Evolutionary conservation across 2,113 vertebrate species (phyloP).

Genomic region (Narcine bancroftii): DNA sequence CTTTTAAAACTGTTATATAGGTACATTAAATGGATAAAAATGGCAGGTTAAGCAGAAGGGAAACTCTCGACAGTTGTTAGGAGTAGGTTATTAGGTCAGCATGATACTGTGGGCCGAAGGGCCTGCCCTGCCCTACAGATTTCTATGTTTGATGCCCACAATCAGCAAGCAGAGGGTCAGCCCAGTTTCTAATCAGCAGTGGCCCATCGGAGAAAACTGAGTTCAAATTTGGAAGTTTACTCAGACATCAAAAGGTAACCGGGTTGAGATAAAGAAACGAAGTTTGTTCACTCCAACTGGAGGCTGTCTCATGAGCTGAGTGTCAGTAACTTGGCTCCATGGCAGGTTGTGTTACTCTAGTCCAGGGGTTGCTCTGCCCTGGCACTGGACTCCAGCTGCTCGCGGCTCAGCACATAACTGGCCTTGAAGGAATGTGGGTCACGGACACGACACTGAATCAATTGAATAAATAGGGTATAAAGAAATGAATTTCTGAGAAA

Average conservation of each 20-base stretch:
- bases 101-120: no score
- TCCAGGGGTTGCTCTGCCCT: neutral
- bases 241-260: neutral
- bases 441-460: no score
- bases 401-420: neutral
- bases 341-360: neutral
- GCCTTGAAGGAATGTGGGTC: no score
- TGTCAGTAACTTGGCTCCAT: neutral
- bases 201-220: neutral
- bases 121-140: no score
- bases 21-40: no score
- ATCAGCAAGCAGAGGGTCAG: neutral
- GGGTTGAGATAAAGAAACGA: no score
- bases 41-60: no score
- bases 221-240: neutral
- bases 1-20: no score
- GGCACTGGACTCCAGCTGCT: neutral
- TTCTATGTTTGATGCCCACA: no score
- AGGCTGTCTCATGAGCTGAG: neutral
- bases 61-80: no score
- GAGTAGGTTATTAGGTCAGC: no score
- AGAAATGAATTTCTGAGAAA: neutral
- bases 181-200: neutral
- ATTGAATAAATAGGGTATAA: neutral
- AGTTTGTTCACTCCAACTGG: no score